Conservation (phyloP, 2,888 invertebrate species). For the Psylliodes chrysocephalus region DNA sequence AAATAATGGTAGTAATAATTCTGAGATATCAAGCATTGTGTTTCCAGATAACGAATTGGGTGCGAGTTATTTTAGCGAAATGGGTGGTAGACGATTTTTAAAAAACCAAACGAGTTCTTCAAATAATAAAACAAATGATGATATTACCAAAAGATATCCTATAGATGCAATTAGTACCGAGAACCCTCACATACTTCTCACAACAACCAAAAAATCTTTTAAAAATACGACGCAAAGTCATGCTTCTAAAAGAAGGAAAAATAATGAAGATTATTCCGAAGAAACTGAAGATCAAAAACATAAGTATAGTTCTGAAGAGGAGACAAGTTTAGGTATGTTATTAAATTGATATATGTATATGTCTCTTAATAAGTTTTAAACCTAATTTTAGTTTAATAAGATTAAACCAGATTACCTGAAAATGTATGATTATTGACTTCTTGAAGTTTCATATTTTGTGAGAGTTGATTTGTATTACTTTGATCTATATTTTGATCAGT, state of each 20-base stretch:
- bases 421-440: no score
- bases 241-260: constrained; percentile 8
- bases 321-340: neutral
- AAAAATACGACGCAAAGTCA: constrained; percentile 1
- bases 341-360: no score
- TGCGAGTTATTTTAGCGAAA: neutral
- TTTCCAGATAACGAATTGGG: neutral
- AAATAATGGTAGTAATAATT: neutral
- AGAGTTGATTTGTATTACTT: no score
- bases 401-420: no score
- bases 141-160: neutral
- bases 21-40: neutral
- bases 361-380: no score
- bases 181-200: no score
- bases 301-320: constrained; percentile 7
- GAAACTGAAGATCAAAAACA: neutral
- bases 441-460: no score
- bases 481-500: no score
- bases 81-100: neutral
- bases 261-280: constrained; percentile 15
- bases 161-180: no score
- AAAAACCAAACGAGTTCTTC: neutral
- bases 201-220: neutral
- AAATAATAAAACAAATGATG: neutral
- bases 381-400: no score